Conservation (phyloP, 92 coral and sea anemone genomes). For the Umimayanthus chanpuru region DNA sequence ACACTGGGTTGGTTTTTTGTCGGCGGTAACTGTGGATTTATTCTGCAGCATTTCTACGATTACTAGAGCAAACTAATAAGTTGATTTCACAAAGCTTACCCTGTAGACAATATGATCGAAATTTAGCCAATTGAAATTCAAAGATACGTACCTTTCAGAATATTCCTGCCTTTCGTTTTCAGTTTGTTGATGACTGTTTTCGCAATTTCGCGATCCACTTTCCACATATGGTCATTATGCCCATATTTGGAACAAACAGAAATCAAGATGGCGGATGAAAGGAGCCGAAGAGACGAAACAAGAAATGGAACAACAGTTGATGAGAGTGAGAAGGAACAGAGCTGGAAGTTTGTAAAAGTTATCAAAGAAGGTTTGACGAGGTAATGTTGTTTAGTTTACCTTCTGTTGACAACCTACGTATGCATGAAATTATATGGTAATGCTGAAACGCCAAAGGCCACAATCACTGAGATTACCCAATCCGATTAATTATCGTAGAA, state of each 20-base stretch:
- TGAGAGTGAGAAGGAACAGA: not conserved
- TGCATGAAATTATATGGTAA: no score
- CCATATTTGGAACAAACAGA: slow-evolving; percentile 45
- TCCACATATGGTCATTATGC: slow-evolving; percentile 66
- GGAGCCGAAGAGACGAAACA: not conserved
- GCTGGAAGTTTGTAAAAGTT: not conserved
- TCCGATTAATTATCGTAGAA: no score
- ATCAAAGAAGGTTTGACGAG: slow-evolving; percentile 24
- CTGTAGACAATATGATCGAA: not conserved
- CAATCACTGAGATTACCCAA: not conserved
- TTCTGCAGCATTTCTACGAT: not conserved
- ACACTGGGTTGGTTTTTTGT: no score
- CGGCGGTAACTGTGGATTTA: not conserved
- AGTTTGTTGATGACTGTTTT: slow-evolving; percentile 17
- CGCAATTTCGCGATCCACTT: not conserved
- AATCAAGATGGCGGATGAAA: slow-evolving; percentile 79
- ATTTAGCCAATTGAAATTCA: not conserved
- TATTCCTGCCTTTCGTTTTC: slow-evolving; percentile 4
- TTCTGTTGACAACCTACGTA: not conserved
- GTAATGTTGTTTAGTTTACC: not conserved
- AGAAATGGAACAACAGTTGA: not conserved
- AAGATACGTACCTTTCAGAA: not conserved
- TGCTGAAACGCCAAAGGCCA: no score
- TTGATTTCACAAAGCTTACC: not conserved
- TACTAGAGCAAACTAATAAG: not conserved